Percentiles rank a stretch among this genome's conserved stretches.
Conservation (phyloP, 2,888 invertebrate genomes). For the Taphrorychus bicolor region DNA sequence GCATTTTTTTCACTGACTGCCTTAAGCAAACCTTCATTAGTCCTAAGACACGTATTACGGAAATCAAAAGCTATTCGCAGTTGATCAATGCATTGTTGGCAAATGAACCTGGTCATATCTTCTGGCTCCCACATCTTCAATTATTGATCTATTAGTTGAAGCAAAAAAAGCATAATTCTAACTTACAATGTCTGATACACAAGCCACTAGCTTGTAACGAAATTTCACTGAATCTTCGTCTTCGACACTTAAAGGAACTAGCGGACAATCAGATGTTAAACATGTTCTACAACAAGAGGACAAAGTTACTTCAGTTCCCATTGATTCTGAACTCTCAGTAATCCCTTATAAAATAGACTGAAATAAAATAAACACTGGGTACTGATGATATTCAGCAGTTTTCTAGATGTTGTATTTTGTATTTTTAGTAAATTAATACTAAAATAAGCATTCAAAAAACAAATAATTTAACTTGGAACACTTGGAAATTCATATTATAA, state of each 20-base stretch:
- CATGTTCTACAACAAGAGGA: slow-evolving; percentile 56
- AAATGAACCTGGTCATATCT: slow-evolving; percentile 54
- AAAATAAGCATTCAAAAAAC: too few species aligned
- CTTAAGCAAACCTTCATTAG: slow-evolving; percentile 51
- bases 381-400: too few species aligned
- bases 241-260: slow-evolving; percentile 53
- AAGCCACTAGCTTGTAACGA: slow-evolving; percentile 54
- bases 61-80: slow-evolving; percentile 56
- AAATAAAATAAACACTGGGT: too few species aligned
- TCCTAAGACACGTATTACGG: slow-evolving; percentile 53
- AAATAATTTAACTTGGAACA: too few species aligned
- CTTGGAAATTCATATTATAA: too few species aligned
- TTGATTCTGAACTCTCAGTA: too few species aligned
- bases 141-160: too few species aligned
- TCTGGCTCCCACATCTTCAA: slow-evolving; percentile 54
- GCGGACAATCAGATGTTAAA: slow-evolving; percentile 54
- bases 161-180: background rate
- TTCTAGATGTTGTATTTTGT: too few species aligned
- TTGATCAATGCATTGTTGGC: slow-evolving; percentile 54
- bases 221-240: slow-evolving; percentile 56
- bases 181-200: slow-evolving; percentile 57
- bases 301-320: slow-evolving; percentile 51
- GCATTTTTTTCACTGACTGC: slow-evolving; percentile 10
- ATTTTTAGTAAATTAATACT: too few species aligned
- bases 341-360: too few species aligned